Evolutionary conservation across 2,113 vertebrate species (phyloP).

Genomic region (Heterotis niloticus): DNA sequence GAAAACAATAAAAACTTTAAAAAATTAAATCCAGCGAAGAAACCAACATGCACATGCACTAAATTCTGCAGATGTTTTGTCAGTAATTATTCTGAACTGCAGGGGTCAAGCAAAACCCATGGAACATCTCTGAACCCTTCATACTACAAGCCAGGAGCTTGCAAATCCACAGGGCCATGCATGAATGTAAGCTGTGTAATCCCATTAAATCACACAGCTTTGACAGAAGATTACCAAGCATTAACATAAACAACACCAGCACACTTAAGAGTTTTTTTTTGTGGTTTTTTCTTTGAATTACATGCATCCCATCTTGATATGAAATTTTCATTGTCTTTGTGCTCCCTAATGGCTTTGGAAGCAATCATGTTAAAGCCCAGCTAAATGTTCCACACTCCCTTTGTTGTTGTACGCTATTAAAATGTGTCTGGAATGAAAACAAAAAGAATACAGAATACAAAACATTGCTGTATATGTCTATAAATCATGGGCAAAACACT

Average conservation of each 20-base stretch:
- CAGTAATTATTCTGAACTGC: background rate
- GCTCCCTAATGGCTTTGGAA: constrained; percentile 5
- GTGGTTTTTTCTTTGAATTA: background rate
- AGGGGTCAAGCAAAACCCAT: background rate
- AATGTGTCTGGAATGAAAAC: constrained; percentile 11
- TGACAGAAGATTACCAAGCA: constrained; percentile 4
- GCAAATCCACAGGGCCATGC: background rate
- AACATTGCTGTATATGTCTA: constrained; percentile 16
- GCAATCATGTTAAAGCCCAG: constrained; percentile 25
- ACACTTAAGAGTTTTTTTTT: constrained; percentile 10
- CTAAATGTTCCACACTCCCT: background rate
- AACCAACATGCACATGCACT: too few species aligned
- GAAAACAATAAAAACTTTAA: too few species aligned
- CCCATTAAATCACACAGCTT: constrained; percentile 12
- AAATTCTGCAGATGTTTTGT: background rate
- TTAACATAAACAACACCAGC: background rate
- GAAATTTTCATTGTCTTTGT: background rate
- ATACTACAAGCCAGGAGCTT: background rate
- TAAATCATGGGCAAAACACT: constrained; percentile 14
- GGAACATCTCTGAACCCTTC: background rate
- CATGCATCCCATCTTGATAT: background rate
- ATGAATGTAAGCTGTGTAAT: constrained; percentile 1
- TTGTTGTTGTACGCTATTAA: constrained; percentile 31
- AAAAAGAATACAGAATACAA: background rate
- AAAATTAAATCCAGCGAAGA: too few species aligned